These are phyloP conservation scores for Macroglossus sobrinus DNA, from an alignment of 2,113 vertebrate genomes.

Conservation along the genomic window DNA sequence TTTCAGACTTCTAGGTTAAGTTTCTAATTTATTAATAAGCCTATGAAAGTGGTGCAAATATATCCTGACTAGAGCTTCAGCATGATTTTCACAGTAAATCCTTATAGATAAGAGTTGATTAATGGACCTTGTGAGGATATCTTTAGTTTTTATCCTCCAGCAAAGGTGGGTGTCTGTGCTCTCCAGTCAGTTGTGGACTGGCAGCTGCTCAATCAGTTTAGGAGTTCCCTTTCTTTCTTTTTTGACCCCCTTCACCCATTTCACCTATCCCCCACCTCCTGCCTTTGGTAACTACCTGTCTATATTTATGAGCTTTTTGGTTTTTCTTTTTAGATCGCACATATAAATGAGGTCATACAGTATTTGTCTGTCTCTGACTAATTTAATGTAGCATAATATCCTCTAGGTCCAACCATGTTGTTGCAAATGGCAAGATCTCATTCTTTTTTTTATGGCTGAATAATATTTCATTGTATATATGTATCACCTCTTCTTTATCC, in stretches of 20 bases:
- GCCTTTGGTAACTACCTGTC: background rate
- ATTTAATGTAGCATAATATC: background rate
- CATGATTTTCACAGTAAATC: background rate
- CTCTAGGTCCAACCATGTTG: background rate
- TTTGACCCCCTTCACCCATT: background rate
- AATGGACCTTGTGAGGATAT: background rate
- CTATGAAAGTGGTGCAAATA: too few relatives aligned
- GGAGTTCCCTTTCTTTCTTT: background rate
- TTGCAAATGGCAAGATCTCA: background rate
- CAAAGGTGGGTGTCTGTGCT: background rate
- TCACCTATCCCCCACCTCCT: background rate
- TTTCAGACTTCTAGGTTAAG: background rate
- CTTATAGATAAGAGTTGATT: background rate
- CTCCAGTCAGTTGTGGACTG: too few relatives aligned
- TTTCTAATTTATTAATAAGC: background rate
- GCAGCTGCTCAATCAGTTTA: background rate
- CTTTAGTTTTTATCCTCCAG: background rate
- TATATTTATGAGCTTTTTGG: background rate
- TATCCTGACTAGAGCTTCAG: background rate
- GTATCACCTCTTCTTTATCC: background rate
- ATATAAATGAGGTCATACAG: background rate
- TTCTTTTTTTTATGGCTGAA: background rate
- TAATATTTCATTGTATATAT: background rate
- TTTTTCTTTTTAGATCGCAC: background rate
- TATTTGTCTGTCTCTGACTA: background rate